Conservation (phyloP, 2,113 vertebrate genomes). For the Centrocercus urophasianus region DNA sequence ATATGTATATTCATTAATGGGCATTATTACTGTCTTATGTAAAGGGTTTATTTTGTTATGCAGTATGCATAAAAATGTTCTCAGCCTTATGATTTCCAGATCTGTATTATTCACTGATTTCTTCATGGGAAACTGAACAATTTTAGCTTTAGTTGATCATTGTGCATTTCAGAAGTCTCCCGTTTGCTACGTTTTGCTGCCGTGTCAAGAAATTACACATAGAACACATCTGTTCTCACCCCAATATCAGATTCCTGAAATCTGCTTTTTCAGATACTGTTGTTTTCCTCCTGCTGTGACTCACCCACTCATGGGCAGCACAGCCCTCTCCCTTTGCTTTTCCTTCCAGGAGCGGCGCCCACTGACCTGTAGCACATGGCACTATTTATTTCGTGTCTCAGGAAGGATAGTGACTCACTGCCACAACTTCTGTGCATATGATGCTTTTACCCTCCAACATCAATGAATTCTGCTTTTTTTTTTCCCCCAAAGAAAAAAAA, state of each 20-base stretch:
- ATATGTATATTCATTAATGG: slow-evolving; percentile 88
- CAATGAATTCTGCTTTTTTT: background rate
- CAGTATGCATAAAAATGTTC: slow-evolving; percentile 82
- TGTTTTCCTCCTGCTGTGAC: background rate
- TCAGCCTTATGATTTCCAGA: slow-evolving; percentile 82
- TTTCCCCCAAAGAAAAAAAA: background rate
- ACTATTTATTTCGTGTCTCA: rapidly evolving
- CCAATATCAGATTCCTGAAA: background rate
- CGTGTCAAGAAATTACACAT: background rate
- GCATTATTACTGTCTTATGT: slow-evolving; percentile 92
- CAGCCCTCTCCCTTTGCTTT: rapidly evolving
- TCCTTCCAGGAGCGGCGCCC: background rate
- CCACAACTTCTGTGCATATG: rapidly evolving
- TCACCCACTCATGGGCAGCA: rapidly evolving
- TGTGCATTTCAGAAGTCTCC: slow-evolving; percentile 41
- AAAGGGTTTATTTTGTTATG: slow-evolving; percentile 82
- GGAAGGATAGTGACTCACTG: rapidly evolving
- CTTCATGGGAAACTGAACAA: slow-evolving; percentile 77
- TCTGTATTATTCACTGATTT: slow-evolving; percentile 72
- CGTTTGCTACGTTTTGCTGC: background rate
- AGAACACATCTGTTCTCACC: background rate
- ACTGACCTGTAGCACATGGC: background rate
- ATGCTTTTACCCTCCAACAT: background rate
- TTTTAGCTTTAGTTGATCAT: slow-evolving; percentile 39
- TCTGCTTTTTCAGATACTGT: background rate